phyloP scores from a whole-genome alignment of 2,888 invertebrate species.

The Siphonodentalium dalli region DNA sequence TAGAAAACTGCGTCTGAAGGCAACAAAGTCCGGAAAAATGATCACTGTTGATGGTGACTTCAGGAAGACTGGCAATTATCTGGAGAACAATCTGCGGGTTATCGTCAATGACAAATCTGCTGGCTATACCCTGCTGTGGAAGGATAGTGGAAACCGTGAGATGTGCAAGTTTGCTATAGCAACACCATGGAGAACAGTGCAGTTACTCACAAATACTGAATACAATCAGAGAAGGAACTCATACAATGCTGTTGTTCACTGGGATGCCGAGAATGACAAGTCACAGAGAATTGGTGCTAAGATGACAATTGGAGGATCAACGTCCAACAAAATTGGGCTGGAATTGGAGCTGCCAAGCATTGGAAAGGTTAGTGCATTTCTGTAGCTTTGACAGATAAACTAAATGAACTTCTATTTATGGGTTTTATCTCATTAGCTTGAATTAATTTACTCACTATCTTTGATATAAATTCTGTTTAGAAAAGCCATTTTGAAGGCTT shows the following conservation, averaged over 20 bases:
- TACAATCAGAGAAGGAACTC: no score
- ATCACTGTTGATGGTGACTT: constrained; percentile 6
- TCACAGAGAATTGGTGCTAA: constrained; percentile 15
- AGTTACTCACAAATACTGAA: no score
- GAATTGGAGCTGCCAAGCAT: constrained; percentile 15
- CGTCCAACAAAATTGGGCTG: constrained; percentile 8
- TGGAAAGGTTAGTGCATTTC: constrained; percentile 10
- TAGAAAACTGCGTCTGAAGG: no score
- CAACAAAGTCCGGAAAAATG: not conserved
- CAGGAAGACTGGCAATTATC: no score
- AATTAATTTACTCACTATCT: not conserved
- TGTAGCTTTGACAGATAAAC: no score
- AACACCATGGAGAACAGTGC: no score
- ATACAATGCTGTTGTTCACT: no score
- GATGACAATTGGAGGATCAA: not conserved
- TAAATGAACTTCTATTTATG: not conserved
- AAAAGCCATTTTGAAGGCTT: not conserved
- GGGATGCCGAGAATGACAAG: constrained; percentile 25
- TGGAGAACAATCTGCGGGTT: no score
- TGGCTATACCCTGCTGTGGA: no score
- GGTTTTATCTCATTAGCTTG: not conserved
- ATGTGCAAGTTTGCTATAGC: no score
- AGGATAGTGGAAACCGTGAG: no score
- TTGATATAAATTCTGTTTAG: not conserved
- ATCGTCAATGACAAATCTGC: no score